Percentiles rank a stretch among this genome's conserved stretches.
These are phyloP conservation scores for Rugalucina vietnamica DNA, from an alignment of 2,888 invertebrate species.

Conservation along the genomic window DNA sequence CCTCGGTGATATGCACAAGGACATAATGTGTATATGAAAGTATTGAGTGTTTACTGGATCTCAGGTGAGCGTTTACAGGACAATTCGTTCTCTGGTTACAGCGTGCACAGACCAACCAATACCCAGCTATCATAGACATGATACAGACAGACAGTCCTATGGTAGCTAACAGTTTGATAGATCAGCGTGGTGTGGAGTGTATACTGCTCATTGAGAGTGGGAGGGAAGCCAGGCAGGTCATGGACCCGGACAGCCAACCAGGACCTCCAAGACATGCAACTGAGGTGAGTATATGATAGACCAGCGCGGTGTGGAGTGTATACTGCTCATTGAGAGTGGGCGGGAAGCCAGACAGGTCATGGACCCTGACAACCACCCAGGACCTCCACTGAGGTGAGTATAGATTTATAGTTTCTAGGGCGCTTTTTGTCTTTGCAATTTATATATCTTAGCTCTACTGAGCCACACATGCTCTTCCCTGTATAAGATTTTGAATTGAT, in stretches of 20 bases:
- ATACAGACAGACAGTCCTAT: slow-evolving; percentile 90
- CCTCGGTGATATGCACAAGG: too few species aligned
- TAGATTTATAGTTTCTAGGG: too few species aligned
- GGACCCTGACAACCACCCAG: slow-evolving; percentile 81
- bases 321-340: slow-evolving; percentile 90
- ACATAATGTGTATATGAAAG: too few species aligned
- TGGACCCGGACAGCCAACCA: slow-evolving; percentile 84
- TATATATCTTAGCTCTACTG: too few species aligned
- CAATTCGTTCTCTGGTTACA: slow-evolving; percentile 48
- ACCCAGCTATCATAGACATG: slow-evolving; percentile 87
- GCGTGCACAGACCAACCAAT: slow-evolving; percentile 69
- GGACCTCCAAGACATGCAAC: slow-evolving; percentile 76
- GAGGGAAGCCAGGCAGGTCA: slow-evolving; percentile 89
- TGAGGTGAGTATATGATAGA: slow-evolving; percentile 70
- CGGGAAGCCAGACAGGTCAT: slow-evolving; percentile 90
- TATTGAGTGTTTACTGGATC: too few species aligned
- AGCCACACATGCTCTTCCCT: too few species aligned
- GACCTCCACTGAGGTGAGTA: slow-evolving; percentile 78
- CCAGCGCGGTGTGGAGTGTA: slow-evolving; percentile 88
- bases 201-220: slow-evolving; percentile 90
- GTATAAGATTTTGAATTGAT: too few species aligned
- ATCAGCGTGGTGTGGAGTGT: slow-evolving; percentile 89
- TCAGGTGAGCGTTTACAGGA: too few species aligned
- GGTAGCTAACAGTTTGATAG: slow-evolving; percentile 93
- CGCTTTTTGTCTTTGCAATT: too few species aligned